A percentile compares a stretch with the other conserved stretches of the same genome.
Evolutionary conservation across 2,113 vertebrate species (phyloP).

Genomic region (Buteo buteo): DNA sequence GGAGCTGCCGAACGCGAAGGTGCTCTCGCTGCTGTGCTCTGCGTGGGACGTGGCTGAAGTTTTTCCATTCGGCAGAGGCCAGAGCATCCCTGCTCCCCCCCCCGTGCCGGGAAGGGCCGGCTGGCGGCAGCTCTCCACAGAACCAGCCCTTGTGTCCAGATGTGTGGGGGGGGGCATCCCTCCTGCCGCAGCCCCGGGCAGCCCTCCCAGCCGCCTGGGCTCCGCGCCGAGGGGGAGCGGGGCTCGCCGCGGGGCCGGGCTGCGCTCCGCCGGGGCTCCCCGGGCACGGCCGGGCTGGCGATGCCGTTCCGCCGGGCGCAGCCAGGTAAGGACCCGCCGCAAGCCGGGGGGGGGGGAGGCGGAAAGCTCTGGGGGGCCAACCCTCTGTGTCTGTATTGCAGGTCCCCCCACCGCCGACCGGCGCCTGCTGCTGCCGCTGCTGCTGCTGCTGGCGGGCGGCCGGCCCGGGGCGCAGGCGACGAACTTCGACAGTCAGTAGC

Average conservation of each 20-base stretch:
- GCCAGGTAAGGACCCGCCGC: too few species aligned
- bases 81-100: background rate
- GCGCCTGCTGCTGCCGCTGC: too few species aligned
- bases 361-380: too few species aligned
- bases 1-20: background rate
- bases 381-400: too few species aligned
- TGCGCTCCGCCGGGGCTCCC: too few species aligned
- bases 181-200: background rate
- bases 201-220: background rate
- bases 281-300: too few species aligned
- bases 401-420: too few species aligned
- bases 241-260: too few species aligned
- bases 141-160: background rate
- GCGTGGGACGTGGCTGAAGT: background rate
- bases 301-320: too few species aligned
- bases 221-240: background rate
- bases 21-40: fast-evolving
- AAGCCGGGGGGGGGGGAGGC: too few species aligned
- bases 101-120: background rate
- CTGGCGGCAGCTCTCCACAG: background rate
- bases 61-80: fast-evolving
- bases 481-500: background rate
- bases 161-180: background rate
- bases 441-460: too few species aligned
- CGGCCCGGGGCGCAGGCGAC: background rate